Base-by-base conservation (phyloP, 2,797 vertebrate species). In the Gallinago solitaria region DNA sequence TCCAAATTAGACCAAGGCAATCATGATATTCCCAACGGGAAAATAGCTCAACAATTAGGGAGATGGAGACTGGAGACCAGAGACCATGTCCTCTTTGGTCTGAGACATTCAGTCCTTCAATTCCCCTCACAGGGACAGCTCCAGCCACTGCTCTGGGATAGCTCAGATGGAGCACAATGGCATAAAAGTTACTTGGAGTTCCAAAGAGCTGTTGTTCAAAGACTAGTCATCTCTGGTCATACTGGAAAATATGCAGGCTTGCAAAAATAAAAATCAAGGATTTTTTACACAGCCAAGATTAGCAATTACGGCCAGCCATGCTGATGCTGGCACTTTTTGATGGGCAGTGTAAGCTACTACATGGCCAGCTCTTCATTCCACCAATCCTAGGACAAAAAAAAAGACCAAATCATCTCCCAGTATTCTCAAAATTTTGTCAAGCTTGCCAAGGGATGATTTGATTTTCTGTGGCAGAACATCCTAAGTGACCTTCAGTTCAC, bases 381-480 rank as follows among this genome's bases (percentile, higher is more conserved):
- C 63, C 56, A 91, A 5, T 45, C 16, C 51, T 48, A 57, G 59
- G n/a, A 75, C 17, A 75, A 81, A 81, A 90, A 90, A 48, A 35
- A 63, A 47, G 27, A 41, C 67, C 1, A 4, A 82, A 87, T 61
- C 3, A 5, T 32, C 43, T 82, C 59, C 50, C 63, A 56, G 4
- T 70, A 63, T 73, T 82, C 47, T 69, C 19, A 18, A 67, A 39
- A 48, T 83, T 57, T 89, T 82, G 47, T 67, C 63, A 90, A 73
- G 24, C 59, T 90, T 93, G 67, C 54, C 88, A 76, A 79, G 27
- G n/a, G 7, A 91, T 28, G 35, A 80, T 93, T 81, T 88, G 20
- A 95, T 93, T 94, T 93, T 80, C 63, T 54, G 51, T 65, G 30
- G 51, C 71, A 89, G 81, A 87, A 85, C 43, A 67, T 70, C 54